Percentiles rank a stretch among this genome's conserved stretches.
phyloP scores from a whole-genome alignment of 2,888 invertebrate species.

The Dynastes grantii region DNA sequence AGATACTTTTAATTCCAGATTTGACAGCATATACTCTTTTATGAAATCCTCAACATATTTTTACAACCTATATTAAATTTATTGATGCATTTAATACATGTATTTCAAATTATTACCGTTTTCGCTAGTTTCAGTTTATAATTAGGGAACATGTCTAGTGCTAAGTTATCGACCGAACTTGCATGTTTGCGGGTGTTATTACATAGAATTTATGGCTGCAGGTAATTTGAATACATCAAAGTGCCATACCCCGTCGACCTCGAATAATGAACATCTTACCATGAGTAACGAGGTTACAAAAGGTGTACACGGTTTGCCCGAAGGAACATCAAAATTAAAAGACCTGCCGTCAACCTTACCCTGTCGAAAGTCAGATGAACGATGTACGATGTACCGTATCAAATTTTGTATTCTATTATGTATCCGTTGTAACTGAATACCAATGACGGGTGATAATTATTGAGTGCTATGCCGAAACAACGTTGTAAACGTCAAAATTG shows the following conservation, averaged over 20 bases:
- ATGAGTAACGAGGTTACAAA: slow-evolving; percentile 24
- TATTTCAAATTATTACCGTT: neutral
- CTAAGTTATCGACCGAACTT: neutral
- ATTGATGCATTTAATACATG: neutral
- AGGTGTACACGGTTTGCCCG: slow-evolving; percentile 22
- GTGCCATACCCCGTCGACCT: slow-evolving; percentile 9
- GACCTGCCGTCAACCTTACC: neutral
- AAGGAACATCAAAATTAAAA: neutral
- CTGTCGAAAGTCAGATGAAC: slow-evolving; percentile 1
- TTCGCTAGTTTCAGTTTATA: neutral
- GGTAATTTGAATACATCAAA: slow-evolving; percentile 44
- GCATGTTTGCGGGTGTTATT: slow-evolving; percentile 23
- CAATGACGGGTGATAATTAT: slow-evolving; percentile 27
- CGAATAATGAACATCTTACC: slow-evolving; percentile 40
- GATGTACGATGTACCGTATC: slow-evolving; percentile 10
- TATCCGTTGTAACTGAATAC: neutral
- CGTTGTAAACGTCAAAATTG: too few relatives aligned
- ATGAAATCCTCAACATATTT: neutral
- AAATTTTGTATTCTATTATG: slow-evolving; percentile 16
- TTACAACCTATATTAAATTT: neutral
- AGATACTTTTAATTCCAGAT: too few relatives aligned
- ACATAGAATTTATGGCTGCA: slow-evolving; percentile 20
- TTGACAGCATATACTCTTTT: too few relatives aligned
- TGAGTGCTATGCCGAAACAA: too few relatives aligned
- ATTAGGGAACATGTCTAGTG: neutral